A percentile compares a stretch with the other conserved stretches of the same genome.
phyloP scores from a whole-genome alignment of 2,113 vertebrate genomes.

The Mastomys natalensis region DNA sequence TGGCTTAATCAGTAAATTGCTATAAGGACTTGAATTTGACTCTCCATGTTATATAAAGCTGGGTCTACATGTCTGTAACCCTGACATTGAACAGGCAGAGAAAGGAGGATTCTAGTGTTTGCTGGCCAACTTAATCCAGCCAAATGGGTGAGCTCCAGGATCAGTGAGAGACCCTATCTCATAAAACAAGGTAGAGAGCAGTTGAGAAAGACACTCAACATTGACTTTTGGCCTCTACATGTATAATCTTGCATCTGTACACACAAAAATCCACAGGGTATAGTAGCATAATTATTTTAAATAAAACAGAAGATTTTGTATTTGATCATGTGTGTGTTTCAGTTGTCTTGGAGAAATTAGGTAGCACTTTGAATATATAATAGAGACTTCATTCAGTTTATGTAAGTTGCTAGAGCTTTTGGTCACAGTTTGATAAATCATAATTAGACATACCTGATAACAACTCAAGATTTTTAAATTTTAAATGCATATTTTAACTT shows the following conservation, averaged over 20 bases:
- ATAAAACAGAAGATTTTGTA: constrained; percentile 23
- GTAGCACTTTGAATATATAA: constrained; percentile 55
- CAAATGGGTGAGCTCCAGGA: neutral
- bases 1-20: neutral
- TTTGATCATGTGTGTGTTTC: constrained; percentile 5
- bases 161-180: neutral
- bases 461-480: constrained; percentile 80
- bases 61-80: neutral
- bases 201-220: neutral
- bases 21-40: neutral
- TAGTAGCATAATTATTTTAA: constrained; percentile 53
- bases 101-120: neutral
- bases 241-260: neutral
- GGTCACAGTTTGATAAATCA: constrained; percentile 81
- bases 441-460: constrained; percentile 83
- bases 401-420: constrained; percentile 76
- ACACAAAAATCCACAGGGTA: neutral
- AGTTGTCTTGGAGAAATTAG: constrained; percentile 55
- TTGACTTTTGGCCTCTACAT: neutral
- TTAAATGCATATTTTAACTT: constrained; percentile 78
- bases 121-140: neutral
- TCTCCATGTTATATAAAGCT: neutral
- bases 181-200: neutral
- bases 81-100: neutral
- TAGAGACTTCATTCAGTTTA: constrained; percentile 77